A percentile compares a stretch with the other conserved stretches of the same genome.
Conservation (phyloP, 2,797 vertebrate genomes). For the Argentina silus region DNA sequence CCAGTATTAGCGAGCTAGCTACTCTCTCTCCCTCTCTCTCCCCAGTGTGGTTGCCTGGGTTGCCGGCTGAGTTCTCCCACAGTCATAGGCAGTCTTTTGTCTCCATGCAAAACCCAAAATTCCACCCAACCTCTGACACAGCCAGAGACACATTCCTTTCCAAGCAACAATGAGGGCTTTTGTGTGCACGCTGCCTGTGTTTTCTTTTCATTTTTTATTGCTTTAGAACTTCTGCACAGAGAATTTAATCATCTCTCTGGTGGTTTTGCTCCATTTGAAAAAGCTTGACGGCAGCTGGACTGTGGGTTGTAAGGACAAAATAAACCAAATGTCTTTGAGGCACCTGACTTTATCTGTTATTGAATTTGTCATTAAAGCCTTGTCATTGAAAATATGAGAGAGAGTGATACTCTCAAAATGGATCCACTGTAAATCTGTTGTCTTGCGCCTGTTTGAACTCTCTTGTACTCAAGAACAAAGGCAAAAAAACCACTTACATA, state of each 20-base stretch:
- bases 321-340: slow-evolving; percentile 26
- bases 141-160: slow-evolving; percentile 69
- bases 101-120: slow-evolving; percentile 72
- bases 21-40: neutral
- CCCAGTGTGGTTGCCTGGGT: slow-evolving; percentile 9
- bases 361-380: slow-evolving; percentile 22
- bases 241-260: slow-evolving; percentile 67
- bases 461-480: neutral
- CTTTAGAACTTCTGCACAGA: slow-evolving; percentile 65
- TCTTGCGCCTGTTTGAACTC: neutral
- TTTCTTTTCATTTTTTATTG: slow-evolving; percentile 77
- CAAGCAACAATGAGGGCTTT: slow-evolving; percentile 72
- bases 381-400: slow-evolving; percentile 11
- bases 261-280: slow-evolving; percentile 58
- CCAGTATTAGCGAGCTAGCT: slow-evolving; percentile 10
- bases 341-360: slow-evolving; percentile 42
- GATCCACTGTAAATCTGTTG: neutral
- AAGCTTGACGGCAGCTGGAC: slow-evolving; percentile 30
- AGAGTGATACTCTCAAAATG: neutral
- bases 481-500: neutral
- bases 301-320: slow-evolving; percentile 52
- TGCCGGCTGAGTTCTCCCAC: slow-evolving; percentile 18
- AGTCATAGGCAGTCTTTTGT: slow-evolving; percentile 72
- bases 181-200: slow-evolving; percentile 66
- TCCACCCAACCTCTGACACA: slow-evolving; percentile 70